Evolutionary conservation across 2,888 invertebrate species (phyloP), one percentile per base, ranked within the genome.

Genomic region (Megamerina dolium): DNA sequence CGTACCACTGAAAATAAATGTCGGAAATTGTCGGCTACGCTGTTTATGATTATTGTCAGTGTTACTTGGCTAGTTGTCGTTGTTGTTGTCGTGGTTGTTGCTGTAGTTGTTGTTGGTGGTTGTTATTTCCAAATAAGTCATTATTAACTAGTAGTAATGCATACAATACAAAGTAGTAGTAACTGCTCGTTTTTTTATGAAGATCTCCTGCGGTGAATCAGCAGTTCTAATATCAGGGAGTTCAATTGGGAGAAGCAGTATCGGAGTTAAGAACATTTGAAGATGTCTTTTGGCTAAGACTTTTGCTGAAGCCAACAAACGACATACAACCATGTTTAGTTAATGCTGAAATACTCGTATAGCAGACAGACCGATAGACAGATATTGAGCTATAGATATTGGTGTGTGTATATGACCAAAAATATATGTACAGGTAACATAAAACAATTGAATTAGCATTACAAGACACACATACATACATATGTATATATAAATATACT

Each of bases 191-290:
- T n/a, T n/a, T n/a, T n/a, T n/a, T n/a, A n/a, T n/a, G n/a, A n/a
- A n/a, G 2, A 13, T 27, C 45, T 33, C 45, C 41, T 32, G 45
- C 45, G 40, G 45, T n/a, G 41, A 19, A 13, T n/a, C 29, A 16
- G 39, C 35, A 34, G 27, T 39, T 31, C 16, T 30, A 34, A 21
- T 29, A 35, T 23, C 36, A 36, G 36, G 4, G 3, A 16, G 5
- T 4, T 16, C 9, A 3, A 10, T 9, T n/a, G 13, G 14, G 14
- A 31, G 14, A 31, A 16, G 14, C 31, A 31, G 31, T 9, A 4
- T 5, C 13, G 6, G 16, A 31, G 31, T 27, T n/a, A n/a, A 16
- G 31, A 5, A 16, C 16, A 5, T 13, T 10, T 31, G 14, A 13
- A n/a, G 6, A 14, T 30, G 30, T 8, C 2, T 8, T 10, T 16